Conservation (phyloP, 2,113 vertebrate species). For the Pagrus major region DNA sequence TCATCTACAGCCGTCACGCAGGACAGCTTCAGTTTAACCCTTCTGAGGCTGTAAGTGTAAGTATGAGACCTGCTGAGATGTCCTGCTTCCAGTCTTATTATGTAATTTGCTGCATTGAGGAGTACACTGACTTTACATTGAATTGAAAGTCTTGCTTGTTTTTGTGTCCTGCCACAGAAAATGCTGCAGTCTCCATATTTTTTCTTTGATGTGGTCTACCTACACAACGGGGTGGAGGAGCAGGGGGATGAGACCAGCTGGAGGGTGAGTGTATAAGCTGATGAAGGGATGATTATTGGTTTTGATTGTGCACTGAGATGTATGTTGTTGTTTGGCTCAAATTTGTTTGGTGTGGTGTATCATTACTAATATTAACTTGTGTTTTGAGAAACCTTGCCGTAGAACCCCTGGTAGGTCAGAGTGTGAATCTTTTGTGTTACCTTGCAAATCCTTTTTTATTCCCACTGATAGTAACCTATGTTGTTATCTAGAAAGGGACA, state of each 20-base stretch:
- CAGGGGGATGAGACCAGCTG: conserved; percentile 90
- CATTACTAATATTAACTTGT: neutral
- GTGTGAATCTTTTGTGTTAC: neutral
- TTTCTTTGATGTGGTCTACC: conserved; percentile 92
- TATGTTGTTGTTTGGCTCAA: neutral
- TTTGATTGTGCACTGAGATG: neutral
- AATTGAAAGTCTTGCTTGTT: neutral
- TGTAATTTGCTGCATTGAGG: neutral
- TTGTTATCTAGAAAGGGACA: no score
- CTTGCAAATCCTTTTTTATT: no score
- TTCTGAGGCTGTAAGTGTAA: conserved; percentile 90
- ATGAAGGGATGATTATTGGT: neutral
- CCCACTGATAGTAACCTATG: no score
- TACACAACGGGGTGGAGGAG: conserved; percentile 91
- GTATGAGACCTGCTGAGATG: conserved; percentile 1
- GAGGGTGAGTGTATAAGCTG: conserved; percentile 85
- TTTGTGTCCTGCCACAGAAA: conserved; percentile 84
- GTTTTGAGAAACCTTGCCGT: neutral
- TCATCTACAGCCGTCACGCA: conserved; percentile 90
- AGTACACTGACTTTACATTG: neutral
- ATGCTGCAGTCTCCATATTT: conserved; percentile 96
- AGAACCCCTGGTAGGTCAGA: neutral
- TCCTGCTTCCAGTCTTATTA: neutral
- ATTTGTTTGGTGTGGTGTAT: neutral
- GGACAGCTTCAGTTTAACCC: conserved; percentile 90